Percentiles rank a stretch among this genome's conserved stretches.
Conservation (phyloP, 2,888 invertebrate genomes). For the Liposcelis brunnea region DNA sequence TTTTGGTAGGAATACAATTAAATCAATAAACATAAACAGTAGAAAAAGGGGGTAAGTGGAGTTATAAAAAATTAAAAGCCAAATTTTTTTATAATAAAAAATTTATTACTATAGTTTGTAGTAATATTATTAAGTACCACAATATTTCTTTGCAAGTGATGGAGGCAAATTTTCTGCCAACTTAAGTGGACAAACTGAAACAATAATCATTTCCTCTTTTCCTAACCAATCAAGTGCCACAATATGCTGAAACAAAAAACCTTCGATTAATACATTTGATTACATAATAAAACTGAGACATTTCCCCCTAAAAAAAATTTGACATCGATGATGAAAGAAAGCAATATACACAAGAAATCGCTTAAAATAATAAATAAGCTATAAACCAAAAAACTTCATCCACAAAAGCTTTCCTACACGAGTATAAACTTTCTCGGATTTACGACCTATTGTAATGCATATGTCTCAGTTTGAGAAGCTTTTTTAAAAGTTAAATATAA, state of each 20-base stretch:
- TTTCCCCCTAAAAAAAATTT: too few relatives aligned
- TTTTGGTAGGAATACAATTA: too few relatives aligned
- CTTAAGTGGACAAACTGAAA: slow-evolving; percentile 55
- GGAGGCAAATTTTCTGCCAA: slow-evolving; percentile 55
- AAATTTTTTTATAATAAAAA: background rate
- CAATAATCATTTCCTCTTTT: slow-evolving; percentile 51
- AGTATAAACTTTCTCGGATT: slow-evolving; percentile 6
- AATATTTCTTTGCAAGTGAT: slow-evolving; percentile 44
- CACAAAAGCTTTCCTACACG: slow-evolving; percentile 4
- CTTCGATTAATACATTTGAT: slow-evolving; percentile 4
- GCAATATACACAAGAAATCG: slow-evolving; percentile 12
- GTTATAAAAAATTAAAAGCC: background rate
- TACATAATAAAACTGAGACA: too few relatives aligned
- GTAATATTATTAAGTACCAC: background rate
- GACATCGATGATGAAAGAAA: slow-evolving; percentile 18
- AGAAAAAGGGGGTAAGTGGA: too few relatives aligned
- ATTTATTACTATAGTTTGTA: background rate
- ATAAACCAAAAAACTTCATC: background rate
- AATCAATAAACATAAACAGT: too few relatives aligned
- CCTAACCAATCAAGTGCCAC: slow-evolving; percentile 51
- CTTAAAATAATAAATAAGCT: slow-evolving; percentile 2
- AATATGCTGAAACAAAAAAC: slow-evolving; percentile 43
- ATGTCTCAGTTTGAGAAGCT: slow-evolving; percentile 14
- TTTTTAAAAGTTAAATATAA: too few relatives aligned
- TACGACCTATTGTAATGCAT: slow-evolving; percentile 25